These are phyloP conservation scores for Brachyptera risi DNA, from an alignment of 2,888 invertebrate species.

Conservation along the genomic window DNA sequence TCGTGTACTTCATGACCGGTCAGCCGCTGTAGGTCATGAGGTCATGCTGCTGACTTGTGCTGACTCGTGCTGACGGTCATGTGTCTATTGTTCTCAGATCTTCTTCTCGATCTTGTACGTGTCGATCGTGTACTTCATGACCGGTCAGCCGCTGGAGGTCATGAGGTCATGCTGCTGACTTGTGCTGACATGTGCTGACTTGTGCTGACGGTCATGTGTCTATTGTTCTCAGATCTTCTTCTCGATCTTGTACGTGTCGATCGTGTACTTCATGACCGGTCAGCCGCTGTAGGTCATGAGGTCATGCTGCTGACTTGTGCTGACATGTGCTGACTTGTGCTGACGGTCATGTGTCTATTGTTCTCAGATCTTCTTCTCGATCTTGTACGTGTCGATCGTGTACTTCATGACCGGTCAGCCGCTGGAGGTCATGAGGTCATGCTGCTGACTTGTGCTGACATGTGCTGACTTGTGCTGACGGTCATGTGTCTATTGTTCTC, in stretches of 20 bases:
- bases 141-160: slow-evolving; percentile 88
- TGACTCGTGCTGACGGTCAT: no score
- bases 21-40: slow-evolving; percentile 87
- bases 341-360: no score
- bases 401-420: slow-evolving; percentile 96
- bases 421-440: slow-evolving; percentile 77
- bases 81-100: slow-evolving; percentile 67
- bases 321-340: no score
- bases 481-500: no score
- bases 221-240: slow-evolving; percentile 72
- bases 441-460: slow-evolving; percentile 71
- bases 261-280: slow-evolving; percentile 93
- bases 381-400: slow-evolving; percentile 82
- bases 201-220: no score
- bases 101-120: slow-evolving; percentile 82
- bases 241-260: slow-evolving; percentile 79
- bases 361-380: slow-evolving; percentile 79
- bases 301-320: slow-evolving; percentile 72
- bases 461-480: no score
- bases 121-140: slow-evolving; percentile 91
- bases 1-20: slow-evolving; percentile 93
- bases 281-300: slow-evolving; percentile 87
- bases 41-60: slow-evolving; percentile 72
- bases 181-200: no score
- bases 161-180: slow-evolving; percentile 74